Conservation (phyloP, 2,888 invertebrate species). For the Labia minor region DNA sequence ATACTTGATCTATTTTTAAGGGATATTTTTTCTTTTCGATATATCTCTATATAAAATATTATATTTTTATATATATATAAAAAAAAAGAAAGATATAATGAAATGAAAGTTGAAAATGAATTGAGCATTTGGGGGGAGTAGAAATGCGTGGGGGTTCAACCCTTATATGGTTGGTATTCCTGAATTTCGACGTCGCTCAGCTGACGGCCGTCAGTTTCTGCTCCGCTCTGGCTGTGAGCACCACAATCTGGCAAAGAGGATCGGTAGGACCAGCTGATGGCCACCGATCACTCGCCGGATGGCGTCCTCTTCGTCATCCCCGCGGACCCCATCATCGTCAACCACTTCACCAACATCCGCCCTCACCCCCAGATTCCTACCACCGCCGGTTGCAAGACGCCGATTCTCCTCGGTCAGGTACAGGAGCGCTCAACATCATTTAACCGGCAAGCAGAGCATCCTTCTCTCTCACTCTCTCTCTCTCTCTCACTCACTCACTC, state of each 20-base stretch:
- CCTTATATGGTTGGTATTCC: background rate
- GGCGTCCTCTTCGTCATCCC: background rate
- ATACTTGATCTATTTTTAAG: no score
- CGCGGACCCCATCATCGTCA: background rate
- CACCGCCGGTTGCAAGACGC: background rate
- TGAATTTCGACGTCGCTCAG: background rate
- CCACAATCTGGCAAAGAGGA: background rate
- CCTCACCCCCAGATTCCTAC: background rate
- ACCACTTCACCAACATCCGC: background rate
- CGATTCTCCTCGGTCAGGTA: background rate
- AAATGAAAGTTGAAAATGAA: no score
- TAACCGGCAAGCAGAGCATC: no score
- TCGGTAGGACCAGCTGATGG: background rate
- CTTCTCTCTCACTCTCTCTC: no score
- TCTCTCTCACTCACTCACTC: no score
- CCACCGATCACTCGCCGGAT: background rate
- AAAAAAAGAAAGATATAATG: no score
- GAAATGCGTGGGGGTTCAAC: no score
- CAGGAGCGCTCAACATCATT: background rate
- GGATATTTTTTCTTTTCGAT: no score
- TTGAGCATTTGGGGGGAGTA: no score
- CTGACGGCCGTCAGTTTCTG: slow-evolving; percentile 8
- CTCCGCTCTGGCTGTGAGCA: background rate
- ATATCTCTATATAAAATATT: no score
- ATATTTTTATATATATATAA: no score